phyloP scores from a whole-genome alignment of 2,888 invertebrate genomes.

The Caenorhabditis panamensis region DNA sequence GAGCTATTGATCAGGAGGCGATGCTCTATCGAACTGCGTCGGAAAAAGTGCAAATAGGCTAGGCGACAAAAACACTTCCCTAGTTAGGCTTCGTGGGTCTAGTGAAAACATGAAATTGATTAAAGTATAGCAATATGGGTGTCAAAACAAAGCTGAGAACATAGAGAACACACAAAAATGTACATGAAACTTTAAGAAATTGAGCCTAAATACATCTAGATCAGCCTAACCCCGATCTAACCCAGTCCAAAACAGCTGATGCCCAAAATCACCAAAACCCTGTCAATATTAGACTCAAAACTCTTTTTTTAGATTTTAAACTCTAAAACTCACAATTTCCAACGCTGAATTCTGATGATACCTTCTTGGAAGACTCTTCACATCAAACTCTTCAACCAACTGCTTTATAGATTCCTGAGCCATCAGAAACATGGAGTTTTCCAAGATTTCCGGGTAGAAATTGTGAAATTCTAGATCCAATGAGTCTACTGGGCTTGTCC shows the following conservation, averaged over 20 bases:
- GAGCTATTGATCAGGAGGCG: too few relatives aligned
- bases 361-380: constrained; percentile 9
- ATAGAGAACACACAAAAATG: neutral
- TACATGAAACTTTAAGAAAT: too few relatives aligned
- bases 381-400: neutral
- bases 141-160: neutral
- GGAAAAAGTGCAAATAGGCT: neutral
- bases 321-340: constrained; percentile 32
- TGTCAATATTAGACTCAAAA: too few relatives aligned
- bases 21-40: too few relatives aligned
- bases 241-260: too few relatives aligned
- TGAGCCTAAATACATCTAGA: too few relatives aligned
- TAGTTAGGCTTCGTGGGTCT: too few relatives aligned
- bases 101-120: too few relatives aligned
- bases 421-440: neutral
- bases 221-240: too few relatives aligned
- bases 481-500: neutral
- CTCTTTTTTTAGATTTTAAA: neutral
- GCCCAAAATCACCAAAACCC: too few relatives aligned
- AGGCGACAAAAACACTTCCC: too few relatives aligned
- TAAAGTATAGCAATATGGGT: neutral
- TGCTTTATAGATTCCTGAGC: constrained; percentile 4
- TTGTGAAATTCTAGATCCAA: constrained; percentile 22
- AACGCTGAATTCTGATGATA: constrained; percentile 46
- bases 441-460: constrained; percentile 48